Conservation (phyloP, 1,140 invertebrate genomes). For the Lepidurus arcticus region DNA sequence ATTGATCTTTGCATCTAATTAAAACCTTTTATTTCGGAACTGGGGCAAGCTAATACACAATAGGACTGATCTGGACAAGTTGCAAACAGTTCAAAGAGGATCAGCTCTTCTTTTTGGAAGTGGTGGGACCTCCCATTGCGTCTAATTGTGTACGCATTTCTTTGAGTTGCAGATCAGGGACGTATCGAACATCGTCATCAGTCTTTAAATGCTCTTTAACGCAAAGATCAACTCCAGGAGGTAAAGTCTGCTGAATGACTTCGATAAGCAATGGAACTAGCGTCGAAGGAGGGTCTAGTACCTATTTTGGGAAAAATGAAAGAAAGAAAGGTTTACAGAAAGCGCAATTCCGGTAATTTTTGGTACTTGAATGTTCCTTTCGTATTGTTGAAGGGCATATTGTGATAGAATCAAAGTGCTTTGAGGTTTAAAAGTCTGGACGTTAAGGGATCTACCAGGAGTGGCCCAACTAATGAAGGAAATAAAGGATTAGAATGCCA, state of each 20-base stretch:
- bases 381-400: conserved; percentile 67
- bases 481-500: conserved; percentile 31
- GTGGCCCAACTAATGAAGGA: conserved; percentile 59
- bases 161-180: conserved; percentile 69
- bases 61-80: background rate
- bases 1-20: too few species aligned
- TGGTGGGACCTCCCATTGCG: conserved; percentile 35
- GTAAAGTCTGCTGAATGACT: conserved; percentile 61
- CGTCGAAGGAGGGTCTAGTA: conserved; percentile 54
- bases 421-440: conserved; percentile 62
- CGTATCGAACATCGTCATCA: conserved; percentile 61
- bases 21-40: too few species aligned
- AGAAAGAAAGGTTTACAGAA: background rate
- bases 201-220: conserved; percentile 55
- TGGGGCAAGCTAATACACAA: background rate
- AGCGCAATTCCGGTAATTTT: conserved; percentile 8
- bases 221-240: conserved; percentile 64
- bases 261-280: conserved; percentile 59
- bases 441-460: conserved; percentile 59
- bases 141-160: conserved; percentile 59
- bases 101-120: conserved; percentile 25
- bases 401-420: conserved; percentile 59
- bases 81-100: background rate
- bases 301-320: conserved; percentile 41
- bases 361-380: conserved; percentile 64